A percentile compares a stretch with the other conserved stretches of the same genome.
Conservation (phyloP, 2,113 vertebrate genomes). For the Procavia capensis region DNA sequence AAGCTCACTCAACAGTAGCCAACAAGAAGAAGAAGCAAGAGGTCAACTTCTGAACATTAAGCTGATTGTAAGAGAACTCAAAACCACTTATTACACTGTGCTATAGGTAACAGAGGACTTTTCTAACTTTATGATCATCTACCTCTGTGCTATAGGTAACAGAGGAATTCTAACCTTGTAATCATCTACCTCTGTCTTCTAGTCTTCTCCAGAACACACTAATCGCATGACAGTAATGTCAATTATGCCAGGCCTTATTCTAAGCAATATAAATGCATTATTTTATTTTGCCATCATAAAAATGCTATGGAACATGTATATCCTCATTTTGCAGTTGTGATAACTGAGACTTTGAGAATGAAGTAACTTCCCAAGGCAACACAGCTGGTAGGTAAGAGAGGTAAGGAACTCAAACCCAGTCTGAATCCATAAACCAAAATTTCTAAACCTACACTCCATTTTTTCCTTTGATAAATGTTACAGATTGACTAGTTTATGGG, state of each 20-base stretch:
- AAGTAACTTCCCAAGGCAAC: not conserved
- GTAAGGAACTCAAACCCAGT: not conserved
- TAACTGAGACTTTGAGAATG: not conserved
- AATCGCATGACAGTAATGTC: not conserved
- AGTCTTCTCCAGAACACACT: not conserved
- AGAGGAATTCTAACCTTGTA: slow-evolving; percentile 15
- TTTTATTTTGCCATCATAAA: not conserved
- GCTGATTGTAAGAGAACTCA: not conserved
- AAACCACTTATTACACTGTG: not conserved
- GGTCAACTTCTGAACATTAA: slow-evolving; percentile 31
- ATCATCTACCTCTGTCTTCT: not conserved
- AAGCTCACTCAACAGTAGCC: too few species aligned
- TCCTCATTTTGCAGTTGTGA: not conserved
- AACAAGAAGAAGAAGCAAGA: not conserved
- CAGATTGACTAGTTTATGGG: not conserved
- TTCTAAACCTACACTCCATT: slow-evolving; percentile 6
- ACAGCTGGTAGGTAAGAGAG: not conserved
- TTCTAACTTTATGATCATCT: slow-evolving; percentile 1
- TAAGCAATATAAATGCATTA: not conserved
- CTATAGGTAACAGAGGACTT: not conserved
- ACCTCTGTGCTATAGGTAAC: not conserved
- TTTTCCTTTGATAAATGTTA: slow-evolving; percentile 20
- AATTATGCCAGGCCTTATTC: not conserved
- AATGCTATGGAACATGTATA: not conserved
- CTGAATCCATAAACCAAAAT: not conserved